Percentiles rank a stretch among this genome's conserved stretches.
Evolutionary conservation across 2,113 vertebrate species (phyloP).

Genomic region (Sylvietta virens): DNA sequence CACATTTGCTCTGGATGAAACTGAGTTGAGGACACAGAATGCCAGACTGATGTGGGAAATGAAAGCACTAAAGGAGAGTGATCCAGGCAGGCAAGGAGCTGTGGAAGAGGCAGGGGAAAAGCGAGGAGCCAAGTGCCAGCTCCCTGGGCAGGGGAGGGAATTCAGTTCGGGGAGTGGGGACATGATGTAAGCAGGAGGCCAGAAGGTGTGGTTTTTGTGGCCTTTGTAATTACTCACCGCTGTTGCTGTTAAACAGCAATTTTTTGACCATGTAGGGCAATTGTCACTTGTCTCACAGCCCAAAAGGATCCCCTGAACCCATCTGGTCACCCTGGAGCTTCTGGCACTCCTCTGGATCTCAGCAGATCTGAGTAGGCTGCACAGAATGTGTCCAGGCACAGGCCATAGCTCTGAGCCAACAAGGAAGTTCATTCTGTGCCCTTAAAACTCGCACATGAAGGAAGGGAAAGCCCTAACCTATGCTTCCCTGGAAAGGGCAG

Average conservation of each 20-base stretch:
- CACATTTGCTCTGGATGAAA: not conserved
- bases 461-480: not conserved
- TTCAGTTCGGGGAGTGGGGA: not conserved
- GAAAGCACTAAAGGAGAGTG: not conserved
- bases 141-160: not conserved
- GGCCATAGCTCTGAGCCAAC: not conserved
- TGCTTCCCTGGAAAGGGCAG: not conserved
- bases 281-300: not conserved
- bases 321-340: not conserved
- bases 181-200: not conserved
- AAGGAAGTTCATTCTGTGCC: not conserved
- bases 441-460: not conserved
- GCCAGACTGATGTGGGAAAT: not conserved
- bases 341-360: not conserved
- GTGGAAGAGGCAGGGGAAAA: not conserved
- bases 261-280: not conserved
- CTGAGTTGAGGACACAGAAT: not conserved
- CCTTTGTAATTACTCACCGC: rapidly evolving
- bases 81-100: not conserved
- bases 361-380: not conserved
- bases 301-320: not conserved
- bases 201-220: not conserved
- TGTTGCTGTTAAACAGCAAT: not conserved
- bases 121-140: not conserved
- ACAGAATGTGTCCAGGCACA: not conserved